These are phyloP conservation scores for Isurus oxyrinchus DNA, from an alignment of 2,113 vertebrate genomes.

Conservation along the genomic window DNA sequence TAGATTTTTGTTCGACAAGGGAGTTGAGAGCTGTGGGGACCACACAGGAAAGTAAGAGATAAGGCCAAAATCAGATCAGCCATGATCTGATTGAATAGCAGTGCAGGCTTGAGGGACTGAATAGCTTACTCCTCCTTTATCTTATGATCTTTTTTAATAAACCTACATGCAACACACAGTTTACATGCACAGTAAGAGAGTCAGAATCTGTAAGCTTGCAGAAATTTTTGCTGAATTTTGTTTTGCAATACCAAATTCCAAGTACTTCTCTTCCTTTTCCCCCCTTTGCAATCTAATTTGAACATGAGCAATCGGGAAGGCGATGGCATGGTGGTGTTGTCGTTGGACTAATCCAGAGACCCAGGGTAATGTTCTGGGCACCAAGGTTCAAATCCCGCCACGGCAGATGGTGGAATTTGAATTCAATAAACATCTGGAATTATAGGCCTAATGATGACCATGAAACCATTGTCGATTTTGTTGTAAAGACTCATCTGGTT, in stretches of 20 bases:
- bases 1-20: neutral
- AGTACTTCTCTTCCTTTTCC: neutral
- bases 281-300: neutral
- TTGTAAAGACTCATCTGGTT: no score
- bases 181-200: neutral
- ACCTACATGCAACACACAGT: neutral
- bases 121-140: neutral
- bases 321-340: no score
- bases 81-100: neutral
- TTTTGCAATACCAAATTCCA: neutral
- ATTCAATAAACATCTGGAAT: no score
- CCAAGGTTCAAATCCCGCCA: no score
- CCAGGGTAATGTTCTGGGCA: no score
- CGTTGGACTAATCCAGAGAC: no score
- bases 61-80: neutral
- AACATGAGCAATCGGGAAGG: neutral
- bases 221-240: neutral
- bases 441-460: no score
- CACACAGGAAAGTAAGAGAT: neutral
- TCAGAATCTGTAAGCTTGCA: neutral
- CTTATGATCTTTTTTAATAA: neutral
- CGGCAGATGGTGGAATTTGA: no score
- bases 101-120: neutral
- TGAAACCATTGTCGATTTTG: no score
- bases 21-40: neutral